Evolutionary conservation across 2,797 vertebrate genomes (phyloP).

Genomic region (Crocidura indochinensis): DNA sequence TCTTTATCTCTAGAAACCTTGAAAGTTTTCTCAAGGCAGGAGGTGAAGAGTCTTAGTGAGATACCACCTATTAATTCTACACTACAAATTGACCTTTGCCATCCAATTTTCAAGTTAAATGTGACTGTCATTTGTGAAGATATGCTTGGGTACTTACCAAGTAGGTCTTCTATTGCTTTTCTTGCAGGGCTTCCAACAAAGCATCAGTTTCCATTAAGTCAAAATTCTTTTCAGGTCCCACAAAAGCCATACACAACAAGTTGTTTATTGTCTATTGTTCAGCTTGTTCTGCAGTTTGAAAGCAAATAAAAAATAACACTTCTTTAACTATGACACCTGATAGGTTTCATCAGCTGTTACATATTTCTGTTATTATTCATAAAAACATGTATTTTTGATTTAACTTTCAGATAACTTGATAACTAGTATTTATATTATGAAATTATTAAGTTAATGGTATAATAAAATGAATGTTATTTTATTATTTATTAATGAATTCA

Average conservation of each 20-base stretch:
- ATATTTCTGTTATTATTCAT: conserved; percentile 60
- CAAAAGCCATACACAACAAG: conserved; percentile 82
- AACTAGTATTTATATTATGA: conserved; percentile 52
- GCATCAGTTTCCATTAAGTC: conserved; percentile 85
- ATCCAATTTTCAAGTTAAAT: conserved; percentile 87
- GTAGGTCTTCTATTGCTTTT: conserved; percentile 80
- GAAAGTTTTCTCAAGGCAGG: conserved; percentile 88
- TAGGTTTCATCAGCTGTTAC: conserved; percentile 66
- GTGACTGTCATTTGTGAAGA: conserved; percentile 80
- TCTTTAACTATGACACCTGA: conserved; percentile 48
- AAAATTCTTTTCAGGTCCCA: conserved; percentile 82
- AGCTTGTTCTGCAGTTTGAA: conserved; percentile 74
- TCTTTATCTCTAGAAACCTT: conserved; percentile 90
- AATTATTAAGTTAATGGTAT: too few species aligned
- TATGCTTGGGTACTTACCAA: conserved; percentile 81
- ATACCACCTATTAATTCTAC: conserved; percentile 88
- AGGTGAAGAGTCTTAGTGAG: conserved; percentile 89
- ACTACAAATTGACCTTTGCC: conserved; percentile 90
- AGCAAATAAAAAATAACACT: conserved; percentile 81
- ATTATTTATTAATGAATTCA: not conserved
- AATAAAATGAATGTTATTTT: too few species aligned
- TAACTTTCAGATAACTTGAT: conserved; percentile 71
- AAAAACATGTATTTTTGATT: conserved; percentile 55
- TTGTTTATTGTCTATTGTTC: conserved; percentile 77
- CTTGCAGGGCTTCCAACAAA: conserved; percentile 77